phyloP scores from a whole-genome alignment of 2,113 vertebrate species.

The Piaya cayana region DNA sequence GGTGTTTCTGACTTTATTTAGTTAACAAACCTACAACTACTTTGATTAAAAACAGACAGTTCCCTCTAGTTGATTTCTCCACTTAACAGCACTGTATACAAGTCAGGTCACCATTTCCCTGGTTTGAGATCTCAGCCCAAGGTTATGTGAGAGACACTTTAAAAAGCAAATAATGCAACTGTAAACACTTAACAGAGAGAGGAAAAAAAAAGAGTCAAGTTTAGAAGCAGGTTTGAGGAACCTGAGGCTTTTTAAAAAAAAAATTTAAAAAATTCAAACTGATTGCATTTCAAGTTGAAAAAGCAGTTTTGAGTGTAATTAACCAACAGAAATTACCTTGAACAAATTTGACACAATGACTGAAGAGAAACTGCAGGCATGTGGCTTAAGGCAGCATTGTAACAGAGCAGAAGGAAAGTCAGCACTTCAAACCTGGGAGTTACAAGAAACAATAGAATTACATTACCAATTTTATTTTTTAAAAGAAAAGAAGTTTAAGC shows the following conservation, averaged over 20 bases:
- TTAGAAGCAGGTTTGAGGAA: neutral
- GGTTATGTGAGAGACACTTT: neutral
- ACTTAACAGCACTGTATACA: neutral
- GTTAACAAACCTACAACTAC: neutral
- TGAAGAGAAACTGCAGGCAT: slow-evolving; percentile 91
- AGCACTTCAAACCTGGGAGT: slow-evolving; percentile 91
- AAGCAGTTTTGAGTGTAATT: neutral
- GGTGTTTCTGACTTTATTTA: neutral
- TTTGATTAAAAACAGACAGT: neutral
- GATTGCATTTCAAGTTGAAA: neutral
- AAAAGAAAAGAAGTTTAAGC: neutral
- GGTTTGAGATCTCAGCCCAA: neutral
- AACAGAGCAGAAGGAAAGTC: slow-evolving; percentile 94
- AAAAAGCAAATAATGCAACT: neutral
- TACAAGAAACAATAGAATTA: slow-evolving; percentile 25
- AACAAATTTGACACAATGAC: slow-evolving; percentile 93
- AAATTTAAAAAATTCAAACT: neutral
- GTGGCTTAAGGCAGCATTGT: slow-evolving; percentile 93
- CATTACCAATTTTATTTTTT: neutral
- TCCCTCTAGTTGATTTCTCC: neutral
- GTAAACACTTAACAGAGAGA: neutral
- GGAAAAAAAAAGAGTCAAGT: neutral
- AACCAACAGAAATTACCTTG: slow-evolving; percentile 82
- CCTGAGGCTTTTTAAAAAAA: neutral
- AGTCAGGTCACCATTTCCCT: neutral